Base-by-base conservation (phyloP, 2,113 vertebrate species). In the Thalassoma bifasciatum region DNA sequence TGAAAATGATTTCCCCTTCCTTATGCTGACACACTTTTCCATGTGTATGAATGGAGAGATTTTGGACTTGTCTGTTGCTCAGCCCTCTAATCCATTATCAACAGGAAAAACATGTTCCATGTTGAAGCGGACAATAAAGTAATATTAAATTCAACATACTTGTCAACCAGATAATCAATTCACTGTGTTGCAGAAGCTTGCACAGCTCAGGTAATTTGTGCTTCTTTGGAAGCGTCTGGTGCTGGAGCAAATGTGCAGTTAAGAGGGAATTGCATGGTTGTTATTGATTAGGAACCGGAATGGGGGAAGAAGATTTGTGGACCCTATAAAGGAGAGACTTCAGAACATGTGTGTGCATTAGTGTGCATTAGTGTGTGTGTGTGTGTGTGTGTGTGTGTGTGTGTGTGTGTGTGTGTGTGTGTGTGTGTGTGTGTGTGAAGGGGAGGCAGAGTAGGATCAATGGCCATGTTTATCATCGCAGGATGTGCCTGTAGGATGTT, bases 251-350 rank as follows among this genome's bases (percentile, higher is more conserved):
- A 86, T 82, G 71, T 62, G 83, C 76, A 72, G 63, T 83, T 90
- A 75, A 80, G 82, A 80, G 69, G 62, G 69, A 86, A 86, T 67
- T 76, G 84, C 78, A 71, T 77, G 80, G 84, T 73, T 61, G 56
- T 83, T 90, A 91, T 85, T 88, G 87, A 91, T 88, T 67, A 82
- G 70, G 66, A 66, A 51, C 37, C 67, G 79, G 76, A 87, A 86
- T 74, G 47, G 51, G 50, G 30, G 57, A 54, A 44, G n/a, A 53
- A 71, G 81, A 86, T 87, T 84, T 82, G 79, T 88, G 57, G 66
- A 82, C 64, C 54, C 72, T 52, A 38, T 87, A 76, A 77, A 84
- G 44, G 73, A 71, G 26, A 49, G 67, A 46, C 46, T 66, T 67
- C 23, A 63, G 56, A 71, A 10, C 50, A 23, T 80, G 42, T 2